phyloP scores from a whole-genome alignment of 2,113 vertebrate genomes.

The Sebastes fasciatus region DNA sequence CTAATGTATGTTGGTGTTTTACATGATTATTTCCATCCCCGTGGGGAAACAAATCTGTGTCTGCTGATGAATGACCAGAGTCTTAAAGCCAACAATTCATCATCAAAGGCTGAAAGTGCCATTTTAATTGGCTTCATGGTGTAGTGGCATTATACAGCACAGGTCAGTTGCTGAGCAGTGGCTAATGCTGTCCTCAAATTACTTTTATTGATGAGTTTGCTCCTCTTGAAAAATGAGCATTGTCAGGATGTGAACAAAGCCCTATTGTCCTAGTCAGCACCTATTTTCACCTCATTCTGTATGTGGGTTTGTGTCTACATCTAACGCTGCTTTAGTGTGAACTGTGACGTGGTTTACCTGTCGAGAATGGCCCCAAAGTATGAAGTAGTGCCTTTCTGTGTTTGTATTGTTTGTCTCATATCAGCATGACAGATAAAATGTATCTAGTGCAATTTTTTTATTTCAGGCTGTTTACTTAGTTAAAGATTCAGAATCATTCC shows the following conservation, averaged over 20 bases:
- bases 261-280: constrained; percentile 63
- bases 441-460: background rate
- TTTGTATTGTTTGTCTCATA: constrained; percentile 27
- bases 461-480: constrained; percentile 12
- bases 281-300: constrained; percentile 57
- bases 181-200: constrained; percentile 73
- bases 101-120: constrained; percentile 48
- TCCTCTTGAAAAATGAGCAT: constrained; percentile 74
- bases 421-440: background rate
- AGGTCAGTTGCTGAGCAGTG: constrained; percentile 68
- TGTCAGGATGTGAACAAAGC: constrained; percentile 71
- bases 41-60: constrained; percentile 6
- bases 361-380: background rate
- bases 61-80: constrained; percentile 7
- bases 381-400: constrained; percentile 7
- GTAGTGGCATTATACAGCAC: constrained; percentile 54
- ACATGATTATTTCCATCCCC: constrained; percentile 21
- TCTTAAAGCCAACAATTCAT: constrained; percentile 40
- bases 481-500: constrained; percentile 2
- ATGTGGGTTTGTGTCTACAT: constrained; percentile 39
- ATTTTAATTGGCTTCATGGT: constrained; percentile 67
- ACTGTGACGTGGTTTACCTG: constrained; percentile 33
- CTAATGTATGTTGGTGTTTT: constrained; percentile 16
- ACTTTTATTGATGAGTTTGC: constrained; percentile 74
- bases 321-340: constrained; percentile 26